Base-by-base conservation (phyloP, 2,797 vertebrate species). In the Zenarchopterus dispar region DNA sequence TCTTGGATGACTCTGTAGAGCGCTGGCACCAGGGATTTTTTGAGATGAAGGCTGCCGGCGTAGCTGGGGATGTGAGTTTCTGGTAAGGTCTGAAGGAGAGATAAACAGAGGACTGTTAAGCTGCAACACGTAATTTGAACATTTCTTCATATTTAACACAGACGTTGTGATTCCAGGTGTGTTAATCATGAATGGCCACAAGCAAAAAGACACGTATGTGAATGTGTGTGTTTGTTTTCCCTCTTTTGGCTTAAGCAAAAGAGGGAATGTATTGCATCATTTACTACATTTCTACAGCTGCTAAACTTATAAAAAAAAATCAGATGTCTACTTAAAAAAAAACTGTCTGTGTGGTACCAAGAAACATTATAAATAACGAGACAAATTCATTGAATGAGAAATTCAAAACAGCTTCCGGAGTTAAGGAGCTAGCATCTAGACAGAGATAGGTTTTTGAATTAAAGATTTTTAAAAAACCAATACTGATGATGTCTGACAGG, bases 1-100 rank as follows among this genome's bases (percentile, higher is more conserved):
- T 98, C 97, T 77, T 97, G 97, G 88, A 99, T 98, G 70, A 99
- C 96, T 87, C 95, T 94, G 90, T 99, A 99, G 67, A 99, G 94
- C 10, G 97, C 97, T 39, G 95, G 94, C 57, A 99, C 96, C 85
- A 99, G 88, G 58, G 93, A 8, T 90, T 96, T 98, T 92, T 99
- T 99, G 67, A 96, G 93, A 70, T 96, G 95, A 80, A 99, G 93
- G 44, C 95, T 97, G 91, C 95, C 94, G 81, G 96, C 96, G 78
- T 99, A 99, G 89, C 72, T 95, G 81, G 93, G 91, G 78, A 99
- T 95, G 76, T 95, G 95, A 76, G 94, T 95, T 91, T 99, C 97
- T 94, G 97, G 96, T 94, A 99, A 94, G 44, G 93, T 95, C 97
- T 99, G 78, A 26, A 77, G 43, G 0, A 36, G 58, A 50, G 45